These are phyloP conservation scores for Drosophila pectinifera DNA, from an alignment of 1,140 invertebrate species.

Conservation along the genomic window DNA sequence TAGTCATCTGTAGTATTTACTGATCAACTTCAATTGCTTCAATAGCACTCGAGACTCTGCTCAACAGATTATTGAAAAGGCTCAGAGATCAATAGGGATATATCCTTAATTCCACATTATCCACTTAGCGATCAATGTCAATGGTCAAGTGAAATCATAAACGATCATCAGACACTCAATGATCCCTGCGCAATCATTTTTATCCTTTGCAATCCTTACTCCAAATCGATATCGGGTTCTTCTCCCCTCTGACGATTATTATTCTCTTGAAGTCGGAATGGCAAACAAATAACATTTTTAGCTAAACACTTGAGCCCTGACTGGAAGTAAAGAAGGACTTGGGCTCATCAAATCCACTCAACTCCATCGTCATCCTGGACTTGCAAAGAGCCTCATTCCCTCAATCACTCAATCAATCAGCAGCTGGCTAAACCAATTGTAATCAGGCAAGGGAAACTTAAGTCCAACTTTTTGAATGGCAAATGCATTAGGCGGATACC, in stretches of 20 bases:
- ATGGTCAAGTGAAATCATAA: background rate
- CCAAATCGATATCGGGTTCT: conserved; percentile 17
- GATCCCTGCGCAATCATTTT: background rate
- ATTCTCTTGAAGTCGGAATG: conserved; percentile 36
- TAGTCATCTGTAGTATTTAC: background rate
- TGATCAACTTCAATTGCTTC: background rate
- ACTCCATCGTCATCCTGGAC: conserved; percentile 13
- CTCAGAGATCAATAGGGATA: background rate
- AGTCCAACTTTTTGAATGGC: conserved; percentile 60
- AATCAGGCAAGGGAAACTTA: conserved; percentile 42
- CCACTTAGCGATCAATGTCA: conserved; percentile 17
- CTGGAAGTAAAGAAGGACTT: conserved; percentile 20
- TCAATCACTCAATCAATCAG: conserved; percentile 79
- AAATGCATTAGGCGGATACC: conserved; percentile 71
- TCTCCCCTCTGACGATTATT: conserved; percentile 3
- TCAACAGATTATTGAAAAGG: background rate
- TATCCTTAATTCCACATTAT: conserved; percentile 16
- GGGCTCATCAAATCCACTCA: conserved; percentile 36
- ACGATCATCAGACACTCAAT: conserved; percentile 9
- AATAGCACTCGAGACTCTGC: background rate
- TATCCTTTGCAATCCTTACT: conserved; percentile 16
- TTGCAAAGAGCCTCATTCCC: conserved; percentile 10
- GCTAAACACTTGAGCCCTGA: conserved; percentile 34
- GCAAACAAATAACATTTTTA: conserved; percentile 40
- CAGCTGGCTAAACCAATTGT: conserved; percentile 79